Conservation (phyloP, 2,888 invertebrate species). For the Bibio marci region DNA sequence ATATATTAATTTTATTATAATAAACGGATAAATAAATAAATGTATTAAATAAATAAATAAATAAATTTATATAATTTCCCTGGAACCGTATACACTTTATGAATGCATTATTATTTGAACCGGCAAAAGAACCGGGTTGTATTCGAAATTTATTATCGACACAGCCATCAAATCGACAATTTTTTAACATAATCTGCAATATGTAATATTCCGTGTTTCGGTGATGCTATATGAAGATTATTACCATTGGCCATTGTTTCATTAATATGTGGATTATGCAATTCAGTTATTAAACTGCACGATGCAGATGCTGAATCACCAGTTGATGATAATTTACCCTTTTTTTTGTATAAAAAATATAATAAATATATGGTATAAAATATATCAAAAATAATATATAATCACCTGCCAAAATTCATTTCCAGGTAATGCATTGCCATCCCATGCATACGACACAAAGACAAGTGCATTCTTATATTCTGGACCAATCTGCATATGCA, state of each 20-base stretch:
- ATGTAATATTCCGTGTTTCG: constrained; percentile 21
- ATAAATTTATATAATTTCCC: no score
- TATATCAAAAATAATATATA: constrained; percentile 1
- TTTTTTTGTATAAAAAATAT: background rate
- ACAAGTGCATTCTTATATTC: constrained; percentile 33
- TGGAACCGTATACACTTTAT: no score
- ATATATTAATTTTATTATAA: no score
- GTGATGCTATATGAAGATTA: constrained; percentile 34
- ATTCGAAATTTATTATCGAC: no score
- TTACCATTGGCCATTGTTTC: constrained; percentile 30
- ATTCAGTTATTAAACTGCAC: constrained; percentile 36
- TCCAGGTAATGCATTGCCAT: constrained; percentile 53
- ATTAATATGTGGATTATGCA: constrained; percentile 37
- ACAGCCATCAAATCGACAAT: no score
- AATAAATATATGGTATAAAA: constrained; percentile 10
- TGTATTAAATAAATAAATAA: no score
- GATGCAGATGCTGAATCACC: constrained; percentile 41
- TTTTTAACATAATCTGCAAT: constrained; percentile 17
- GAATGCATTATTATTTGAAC: no score
- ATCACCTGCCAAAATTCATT: constrained; percentile 48
- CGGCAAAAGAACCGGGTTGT: no score
- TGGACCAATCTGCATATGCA: constrained; percentile 27
- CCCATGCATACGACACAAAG: constrained; percentile 54
- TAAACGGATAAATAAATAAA: no score
- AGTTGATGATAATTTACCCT: constrained; percentile 15